A percentile compares a stretch with the other conserved stretches of the same genome.
phyloP scores from a whole-genome alignment of 2,113 vertebrate genomes.

The Triplophysa tibetana region DNA sequence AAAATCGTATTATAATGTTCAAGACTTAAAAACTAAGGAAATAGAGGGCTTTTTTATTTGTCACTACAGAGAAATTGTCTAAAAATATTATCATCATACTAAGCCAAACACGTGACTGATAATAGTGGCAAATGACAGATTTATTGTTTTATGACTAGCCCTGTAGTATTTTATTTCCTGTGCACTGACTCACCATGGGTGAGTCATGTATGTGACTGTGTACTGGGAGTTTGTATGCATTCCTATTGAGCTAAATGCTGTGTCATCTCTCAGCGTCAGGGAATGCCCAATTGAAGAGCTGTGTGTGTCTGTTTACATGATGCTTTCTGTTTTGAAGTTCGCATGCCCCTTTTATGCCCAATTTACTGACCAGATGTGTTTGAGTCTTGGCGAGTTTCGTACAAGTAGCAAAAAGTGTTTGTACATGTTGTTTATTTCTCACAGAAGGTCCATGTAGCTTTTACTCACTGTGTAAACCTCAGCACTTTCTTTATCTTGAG shows the following conservation, averaged over 20 bases:
- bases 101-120: neutral
- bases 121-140: neutral
- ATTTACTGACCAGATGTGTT: constrained; percentile 80
- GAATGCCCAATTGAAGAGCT: neutral
- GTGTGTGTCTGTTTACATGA: constrained; percentile 12
- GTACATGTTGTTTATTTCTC: constrained; percentile 46
- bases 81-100: neutral
- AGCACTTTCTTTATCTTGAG: no score
- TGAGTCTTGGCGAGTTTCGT: constrained; percentile 71
- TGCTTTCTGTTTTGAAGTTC: constrained; percentile 80
- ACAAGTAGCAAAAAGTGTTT: constrained; percentile 62
- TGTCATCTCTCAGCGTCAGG: neutral
- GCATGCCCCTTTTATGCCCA: constrained; percentile 69
- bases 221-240: constrained; percentile 5
- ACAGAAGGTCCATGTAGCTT: constrained; percentile 57
- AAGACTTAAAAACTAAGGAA: neutral
- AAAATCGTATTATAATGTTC: neutral
- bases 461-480: constrained; percentile 48
- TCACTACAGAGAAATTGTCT: neutral
- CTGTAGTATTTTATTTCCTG: neutral
- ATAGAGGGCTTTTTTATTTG: neutral
- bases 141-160: neutral
- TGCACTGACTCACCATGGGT: neutral
- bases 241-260: neutral
- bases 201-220: constrained; percentile 4